Evolutionary conservation across 2,797 vertebrate species (phyloP), one percentile per base, ranked within the genome.

Genomic region (Anguilla megastoma): DNA sequence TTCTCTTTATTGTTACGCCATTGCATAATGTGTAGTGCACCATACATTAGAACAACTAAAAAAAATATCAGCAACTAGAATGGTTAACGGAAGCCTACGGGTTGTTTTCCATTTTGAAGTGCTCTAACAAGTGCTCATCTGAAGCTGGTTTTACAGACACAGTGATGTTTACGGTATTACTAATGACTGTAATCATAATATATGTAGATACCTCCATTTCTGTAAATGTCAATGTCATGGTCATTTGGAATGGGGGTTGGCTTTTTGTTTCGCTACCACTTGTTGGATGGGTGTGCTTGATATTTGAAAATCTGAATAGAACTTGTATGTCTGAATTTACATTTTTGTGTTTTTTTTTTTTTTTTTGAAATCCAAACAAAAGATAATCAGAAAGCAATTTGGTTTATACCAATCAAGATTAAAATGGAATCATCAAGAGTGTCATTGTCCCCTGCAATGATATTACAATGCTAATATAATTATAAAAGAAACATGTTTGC

Each of bases 61-160:
- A 33, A 88, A 86, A 90, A 88, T 90, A 89, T 85, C 89, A 90
- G 87, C 87, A 91, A 91, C 90, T 82, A 50, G 41, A 92, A 90
- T 91, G 89, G 79, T 50, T 21, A 24, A n/a, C 2, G 14, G 16
- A 45, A 14, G 41, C 24, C 21, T 82, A 45, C 3, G 21, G n/a
- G 79, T n/a, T 82, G 79, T 82, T 48, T 82, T 48, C 21, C 24
- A 10, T 24, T 10, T 50, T 50, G 74, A 41, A 79, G 91, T 85
- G 41, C 66, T 86, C 56, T 76, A 86, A 84, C 86, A 84, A 82
- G 86, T 85, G 79, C 91, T 89, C 89, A 91, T 89, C 89, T 92
- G 91, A 69, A 86, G 86, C 74, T 88, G 52, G 30, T 45, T n/a
- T 85, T 66, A 87, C 30, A 90, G 21, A 87, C 85, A 89, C 84